Conservation (phyloP, 2,113 vertebrate species). For the Phrynocephalus versicolor region DNA sequence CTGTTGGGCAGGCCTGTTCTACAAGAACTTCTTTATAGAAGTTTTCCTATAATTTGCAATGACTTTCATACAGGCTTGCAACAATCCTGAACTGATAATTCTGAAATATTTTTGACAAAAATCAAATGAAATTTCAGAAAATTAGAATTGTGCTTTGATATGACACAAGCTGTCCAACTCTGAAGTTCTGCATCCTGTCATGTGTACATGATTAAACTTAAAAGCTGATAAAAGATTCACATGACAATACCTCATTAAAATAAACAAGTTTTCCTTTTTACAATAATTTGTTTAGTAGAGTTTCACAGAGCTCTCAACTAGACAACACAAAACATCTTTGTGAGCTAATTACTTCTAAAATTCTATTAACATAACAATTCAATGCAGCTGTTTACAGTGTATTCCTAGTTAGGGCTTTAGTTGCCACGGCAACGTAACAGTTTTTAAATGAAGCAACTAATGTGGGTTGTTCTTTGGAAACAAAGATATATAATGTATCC, state of each 20-base stretch:
- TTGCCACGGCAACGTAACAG: constrained; percentile 46
- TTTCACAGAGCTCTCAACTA: constrained; percentile 63
- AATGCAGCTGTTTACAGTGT: constrained; percentile 42
- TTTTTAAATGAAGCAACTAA: constrained; percentile 46
- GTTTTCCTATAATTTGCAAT: background rate
- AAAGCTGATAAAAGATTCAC: constrained; percentile 54
- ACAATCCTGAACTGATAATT: background rate
- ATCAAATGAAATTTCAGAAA: constrained; percentile 50
- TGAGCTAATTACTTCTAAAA: constrained; percentile 70
- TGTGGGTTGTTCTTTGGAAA: constrained; percentile 39
- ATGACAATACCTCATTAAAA: constrained; percentile 69
- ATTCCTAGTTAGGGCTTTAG: constrained; percentile 43
- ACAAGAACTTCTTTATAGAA: background rate
- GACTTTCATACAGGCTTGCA: background rate
- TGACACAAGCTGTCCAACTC: constrained; percentile 57
- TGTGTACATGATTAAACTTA: constrained; percentile 34
- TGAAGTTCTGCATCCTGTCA: constrained; percentile 25
- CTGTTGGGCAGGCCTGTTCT: background rate
- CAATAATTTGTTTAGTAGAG: constrained; percentile 70
- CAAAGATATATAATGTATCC: background rate
- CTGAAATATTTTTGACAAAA: constrained; percentile 32
- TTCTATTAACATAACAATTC: constrained; percentile 68
- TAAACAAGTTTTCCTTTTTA: constrained; percentile 72
- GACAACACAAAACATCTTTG: constrained; percentile 68
- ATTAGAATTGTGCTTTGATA: constrained; percentile 64